Base-by-base conservation (phyloP, 2,888 invertebrate genomes). In the Campaea margaritaria region DNA sequence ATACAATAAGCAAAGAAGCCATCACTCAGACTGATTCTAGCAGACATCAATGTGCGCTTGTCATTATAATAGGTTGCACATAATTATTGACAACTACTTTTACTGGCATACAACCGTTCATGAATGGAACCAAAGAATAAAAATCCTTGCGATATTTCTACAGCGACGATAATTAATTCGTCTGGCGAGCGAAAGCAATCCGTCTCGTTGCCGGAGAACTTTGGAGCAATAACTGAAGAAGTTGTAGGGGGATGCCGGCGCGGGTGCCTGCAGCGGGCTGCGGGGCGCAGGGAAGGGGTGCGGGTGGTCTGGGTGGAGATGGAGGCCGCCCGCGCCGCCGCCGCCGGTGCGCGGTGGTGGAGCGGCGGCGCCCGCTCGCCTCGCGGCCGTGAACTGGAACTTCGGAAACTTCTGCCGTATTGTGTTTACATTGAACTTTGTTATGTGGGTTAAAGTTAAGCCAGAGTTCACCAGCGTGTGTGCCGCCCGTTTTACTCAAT, bases 391-490 rank as follows among this genome's bases (percentile, higher is more conserved):
- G 91, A 91, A 91, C 91, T 88, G 91, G 82, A 86, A 89, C 88
- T 89, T 90, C 79, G 83, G 75, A 87, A 89, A 90, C 89, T 90
- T 90, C 86, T 84, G 83, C 83, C 88, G 89, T 91, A 91, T 92
- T 91, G 91, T 92, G 92, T 92, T 92, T 92, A 91, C 91, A 91
- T 90, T 90, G 86, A 92, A 92, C 92, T 92, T 91, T 90, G 91
- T 91, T 91, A 92, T 92, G 90, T 92, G 91, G 92, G 92, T 92
- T 92, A 92, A 92, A 92, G 92, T 92, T 89, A 91, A 92, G 85
- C 85, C 83, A 84, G 91, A 92, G 91, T 92, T 91, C 90, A 86
- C 79, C 80, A 79, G 78, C 88, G 89, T 91, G 86, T 91, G 91
- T 90, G 89, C 80, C 83, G 81, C 79, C 77, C 82, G 84, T 82